phyloP scores from a whole-genome alignment of 2,888 invertebrate species.

The Magallana nippona region DNA sequence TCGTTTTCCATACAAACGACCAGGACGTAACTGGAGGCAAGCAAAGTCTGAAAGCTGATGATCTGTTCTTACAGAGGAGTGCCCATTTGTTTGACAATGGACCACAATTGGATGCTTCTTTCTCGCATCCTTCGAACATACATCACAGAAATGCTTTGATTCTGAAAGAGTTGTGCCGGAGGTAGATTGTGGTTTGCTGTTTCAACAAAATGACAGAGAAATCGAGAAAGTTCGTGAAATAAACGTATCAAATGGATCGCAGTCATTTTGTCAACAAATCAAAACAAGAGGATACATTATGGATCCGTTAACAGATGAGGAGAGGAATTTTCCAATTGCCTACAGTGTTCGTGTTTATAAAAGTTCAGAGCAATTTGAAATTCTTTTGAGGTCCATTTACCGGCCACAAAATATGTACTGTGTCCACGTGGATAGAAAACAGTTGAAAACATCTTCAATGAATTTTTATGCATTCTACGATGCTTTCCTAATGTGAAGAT shows the following conservation, averaged over 20 bases:
- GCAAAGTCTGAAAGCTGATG: no score
- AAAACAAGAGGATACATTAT: constrained; percentile 55
- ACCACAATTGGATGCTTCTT: neutral
- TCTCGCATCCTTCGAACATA: neutral
- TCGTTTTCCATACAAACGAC: no score
- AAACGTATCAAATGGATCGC: neutral
- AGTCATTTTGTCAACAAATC: constrained; percentile 41
- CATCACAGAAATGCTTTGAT: neutral
- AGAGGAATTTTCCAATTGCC: constrained; percentile 70
- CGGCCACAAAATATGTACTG: constrained; percentile 77
- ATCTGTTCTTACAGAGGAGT: no score
- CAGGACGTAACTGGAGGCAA: no score
- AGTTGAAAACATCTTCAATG: constrained; percentile 52
- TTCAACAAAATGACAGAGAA: neutral
- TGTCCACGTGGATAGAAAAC: constrained; percentile 75
- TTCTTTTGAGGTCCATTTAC: constrained; percentile 74
- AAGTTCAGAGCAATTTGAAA: constrained; percentile 72
- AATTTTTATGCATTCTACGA: constrained; percentile 58
- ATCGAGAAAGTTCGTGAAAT: neutral
- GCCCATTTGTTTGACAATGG: neutral
- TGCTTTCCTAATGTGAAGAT: constrained; percentile 76
- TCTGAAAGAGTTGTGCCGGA: neutral
- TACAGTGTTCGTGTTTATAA: constrained; percentile 71
- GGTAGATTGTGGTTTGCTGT: neutral
- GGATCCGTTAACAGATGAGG: constrained; percentile 61